Base-by-base conservation (phyloP, 2,113 vertebrate species). In the Struthidea cinerea region DNA sequence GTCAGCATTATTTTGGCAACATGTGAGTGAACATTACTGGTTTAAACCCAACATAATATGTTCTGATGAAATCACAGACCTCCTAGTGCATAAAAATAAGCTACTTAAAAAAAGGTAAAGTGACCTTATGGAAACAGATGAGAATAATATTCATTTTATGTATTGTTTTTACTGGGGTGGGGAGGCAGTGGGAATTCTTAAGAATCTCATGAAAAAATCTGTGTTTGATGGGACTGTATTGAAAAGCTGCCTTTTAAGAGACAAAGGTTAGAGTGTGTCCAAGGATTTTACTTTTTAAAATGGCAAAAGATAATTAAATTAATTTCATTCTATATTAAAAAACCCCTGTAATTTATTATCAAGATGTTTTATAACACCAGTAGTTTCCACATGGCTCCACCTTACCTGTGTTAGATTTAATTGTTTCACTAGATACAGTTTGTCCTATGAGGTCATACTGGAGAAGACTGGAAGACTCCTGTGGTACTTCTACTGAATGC, bases 361-460 rank as follows among this genome's bases (percentile, higher is more conserved):
- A 87, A 56, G 26, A 22, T 60, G 11, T 87, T 84, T 87, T 71
- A 30, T 39, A 44, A 70, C 37, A 33, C 32, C 13, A 78, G 1
- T 26, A 73, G 37, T 82, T 56, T 49, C 49, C 14, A 52, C 7
- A n/a, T 21, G 30, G 53, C 33, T 55, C 37, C 39, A 52, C 67
- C 96, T 98, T 97, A 99, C 99, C 99, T 98, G 99, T 99, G 83
- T 99, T 99, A 84, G 99, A 99, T 97, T 99, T 99, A 78, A 99
- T 98, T 33, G 98, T 99, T 97, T 99, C 99, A 94, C 99, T 99
- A 93, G 99, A 99, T 63, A 99, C 99, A 46, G 99, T 99, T 97
- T 99, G 99, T 93, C 99, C 99, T 88, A 99, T 98, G 84, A 99
- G 98, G 95, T 99, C 99, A 50, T 99, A 99, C 95, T 99, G 99